Conservation (phyloP, 2,113 vertebrate species). For the Crocuta crocuta region DNA sequence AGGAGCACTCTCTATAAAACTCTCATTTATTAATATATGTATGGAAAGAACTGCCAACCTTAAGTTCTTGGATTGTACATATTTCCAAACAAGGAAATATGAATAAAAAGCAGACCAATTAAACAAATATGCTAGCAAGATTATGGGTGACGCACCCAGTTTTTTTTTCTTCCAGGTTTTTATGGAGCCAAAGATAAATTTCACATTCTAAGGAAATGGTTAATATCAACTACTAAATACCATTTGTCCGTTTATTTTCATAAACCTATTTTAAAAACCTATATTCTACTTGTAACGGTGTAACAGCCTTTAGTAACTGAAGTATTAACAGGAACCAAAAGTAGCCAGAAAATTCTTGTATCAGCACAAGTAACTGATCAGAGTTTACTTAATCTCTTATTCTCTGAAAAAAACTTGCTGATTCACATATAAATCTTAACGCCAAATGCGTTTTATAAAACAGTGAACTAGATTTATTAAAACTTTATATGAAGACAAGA, state of each 20-base stretch:
- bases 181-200: conserved; percentile 11
- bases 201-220: conserved; percentile 42
- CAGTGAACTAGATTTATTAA: background rate
- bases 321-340: background rate
- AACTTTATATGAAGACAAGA: background rate
- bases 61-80: conserved; percentile 36
- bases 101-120: background rate
- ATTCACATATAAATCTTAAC: conserved; percentile 22
- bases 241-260: background rate
- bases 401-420: conserved; percentile 45
- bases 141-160: background rate
- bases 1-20: background rate
- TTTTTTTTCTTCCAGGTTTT: background rate
- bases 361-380: background rate
- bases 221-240: conserved; percentile 12
- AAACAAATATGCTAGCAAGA: background rate
- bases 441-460: conserved; percentile 36
- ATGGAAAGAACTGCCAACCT: background rate
- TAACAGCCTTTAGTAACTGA: background rate
- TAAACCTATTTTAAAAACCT: background rate
- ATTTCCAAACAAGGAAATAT: conserved; percentile 14
- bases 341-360: background rate
- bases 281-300: background rate
- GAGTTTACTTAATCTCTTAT: background rate
- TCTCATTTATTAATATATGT: background rate